phyloP scores from a whole-genome alignment of 2,113 vertebrate species.

The Mus spicilegus region DNA sequence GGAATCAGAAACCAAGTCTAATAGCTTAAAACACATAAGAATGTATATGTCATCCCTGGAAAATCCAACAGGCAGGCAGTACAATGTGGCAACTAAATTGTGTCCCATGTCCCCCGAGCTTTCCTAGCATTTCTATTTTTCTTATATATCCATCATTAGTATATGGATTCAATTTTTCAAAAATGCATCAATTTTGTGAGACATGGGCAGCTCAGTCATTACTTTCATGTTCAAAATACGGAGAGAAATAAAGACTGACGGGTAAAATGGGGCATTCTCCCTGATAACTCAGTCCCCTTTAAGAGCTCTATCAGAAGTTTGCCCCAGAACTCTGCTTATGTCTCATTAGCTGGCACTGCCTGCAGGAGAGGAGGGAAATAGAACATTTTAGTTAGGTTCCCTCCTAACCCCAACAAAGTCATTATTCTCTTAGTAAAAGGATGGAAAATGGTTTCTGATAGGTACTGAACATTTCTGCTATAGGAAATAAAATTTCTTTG shows the following conservation, averaged over 20 bases:
- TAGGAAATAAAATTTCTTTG: slow-evolving; percentile 56
- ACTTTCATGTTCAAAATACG: slow-evolving; percentile 26
- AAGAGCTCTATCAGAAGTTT: background rate
- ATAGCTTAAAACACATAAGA: background rate
- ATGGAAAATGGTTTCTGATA: background rate
- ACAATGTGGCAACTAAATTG: background rate
- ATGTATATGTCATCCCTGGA: background rate
- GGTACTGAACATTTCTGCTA: slow-evolving; percentile 20
- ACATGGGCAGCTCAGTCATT: background rate
- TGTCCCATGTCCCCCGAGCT: background rate
- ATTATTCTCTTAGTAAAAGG: slow-evolving; percentile 31
- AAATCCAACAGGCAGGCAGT: background rate
- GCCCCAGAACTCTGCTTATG: background rate
- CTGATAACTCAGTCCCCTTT: slow-evolving; percentile 32
- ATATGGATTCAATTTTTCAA: background rate
- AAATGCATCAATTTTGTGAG: background rate
- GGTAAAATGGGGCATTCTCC: background rate
- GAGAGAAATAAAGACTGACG: background rate
- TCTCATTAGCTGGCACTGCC: slow-evolving; percentile 31
- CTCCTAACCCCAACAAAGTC: slow-evolving; percentile 4
- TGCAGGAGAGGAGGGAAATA: background rate
- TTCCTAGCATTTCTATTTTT: background rate
- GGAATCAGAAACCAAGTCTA: background rate
- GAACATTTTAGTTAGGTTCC: background rate
- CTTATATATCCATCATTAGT: background rate